Base-by-base conservation (phyloP, 2,797 vertebrate genomes). In the Cyclura pinguis region DNA sequence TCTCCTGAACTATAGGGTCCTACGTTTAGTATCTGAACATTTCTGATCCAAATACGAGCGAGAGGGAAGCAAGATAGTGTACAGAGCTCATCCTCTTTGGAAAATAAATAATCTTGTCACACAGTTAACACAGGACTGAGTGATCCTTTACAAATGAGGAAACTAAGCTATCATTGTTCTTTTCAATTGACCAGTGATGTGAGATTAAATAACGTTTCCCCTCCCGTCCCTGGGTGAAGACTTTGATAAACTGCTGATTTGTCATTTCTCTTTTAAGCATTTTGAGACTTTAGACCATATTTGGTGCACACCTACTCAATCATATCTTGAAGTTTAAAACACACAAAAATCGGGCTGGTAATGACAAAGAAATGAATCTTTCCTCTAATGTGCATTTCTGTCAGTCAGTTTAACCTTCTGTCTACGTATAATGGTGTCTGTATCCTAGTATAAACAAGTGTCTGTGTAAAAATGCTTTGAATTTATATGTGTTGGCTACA, bases 401-500 rank as follows among this genome's bases (percentile, higher is more conserved):
- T 94, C 93, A 93, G 88, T 91, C 92, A 93, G 87, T 95, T 94
- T 94, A 94, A 94, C 90, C 83, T 92, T 94, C 95, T 91, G 89
- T 92, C 91, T 94, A 85, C 47, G 57, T 87, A 91, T 86, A 91
- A 93, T 95, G 89, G 93, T 95, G 94, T 93, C 94, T 95, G 90
- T 94, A 94, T 93, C 74, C 91, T 93, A 90, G 47, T 92, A 92
- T 93, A 96, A 96, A 96, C 89, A 90, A 84, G 91, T 10, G 1
- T 94, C 87, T 94, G 13, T 94, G 84, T 81, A 95, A 95, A 94
- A 94, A 87, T 10, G 7, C 85, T 94, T 95, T 91, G 89, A 92
- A 94, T 96, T 94, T 93, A 87, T 96, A 82, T 96, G 47, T 93
- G 90, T 94, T 94, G 93, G 82, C 87, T 91, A 95, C 29, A 90